Percentiles rank a stretch among this genome's conserved stretches.
These are phyloP conservation scores for Popillia japonica DNA, from an alignment of 1,140 invertebrate species.

Conservation along the genomic window DNA sequence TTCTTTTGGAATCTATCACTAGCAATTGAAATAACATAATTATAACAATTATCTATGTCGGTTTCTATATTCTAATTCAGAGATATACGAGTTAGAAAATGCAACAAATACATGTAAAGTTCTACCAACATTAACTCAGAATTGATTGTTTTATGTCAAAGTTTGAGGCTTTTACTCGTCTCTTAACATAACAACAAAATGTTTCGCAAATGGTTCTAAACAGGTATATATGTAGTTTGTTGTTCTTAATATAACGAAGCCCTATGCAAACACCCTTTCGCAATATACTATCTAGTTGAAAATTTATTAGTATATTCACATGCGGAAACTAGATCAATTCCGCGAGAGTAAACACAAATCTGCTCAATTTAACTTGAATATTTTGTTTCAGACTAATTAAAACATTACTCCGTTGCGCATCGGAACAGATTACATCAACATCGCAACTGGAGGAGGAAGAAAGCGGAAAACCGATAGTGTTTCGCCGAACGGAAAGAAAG, in stretches of 20 bases:
- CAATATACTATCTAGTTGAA: not conserved
- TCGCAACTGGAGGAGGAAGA: not conserved
- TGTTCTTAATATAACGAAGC: not conserved
- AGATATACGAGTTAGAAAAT: too few relatives aligned
- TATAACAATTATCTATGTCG: too few relatives aligned
- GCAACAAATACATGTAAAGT: too few relatives aligned
- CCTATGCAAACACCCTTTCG: not conserved
- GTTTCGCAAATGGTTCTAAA: too few relatives aligned
- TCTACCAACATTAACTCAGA: too few relatives aligned
- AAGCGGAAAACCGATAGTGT: not conserved
- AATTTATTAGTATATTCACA: not conserved
- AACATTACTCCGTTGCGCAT: slow-evolving; percentile 21
- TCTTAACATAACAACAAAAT: too few relatives aligned
- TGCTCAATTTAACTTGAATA: slow-evolving; percentile 32
- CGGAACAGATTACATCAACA: slow-evolving; percentile 5
- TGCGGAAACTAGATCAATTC: not conserved
- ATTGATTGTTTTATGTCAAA: too few relatives aligned
- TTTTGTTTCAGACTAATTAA: slow-evolving; percentile 33
- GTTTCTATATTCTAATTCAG: too few relatives aligned
- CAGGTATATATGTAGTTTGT: not conserved
- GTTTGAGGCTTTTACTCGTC: too few relatives aligned
- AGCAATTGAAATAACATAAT: too few relatives aligned
- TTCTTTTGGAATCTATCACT: too few relatives aligned
- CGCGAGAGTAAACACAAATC: slow-evolving; percentile 11
- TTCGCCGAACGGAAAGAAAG: slow-evolving; percentile 19